Base-by-base conservation (phyloP, 2,113 vertebrate species). In the Bos javanicus region DNA sequence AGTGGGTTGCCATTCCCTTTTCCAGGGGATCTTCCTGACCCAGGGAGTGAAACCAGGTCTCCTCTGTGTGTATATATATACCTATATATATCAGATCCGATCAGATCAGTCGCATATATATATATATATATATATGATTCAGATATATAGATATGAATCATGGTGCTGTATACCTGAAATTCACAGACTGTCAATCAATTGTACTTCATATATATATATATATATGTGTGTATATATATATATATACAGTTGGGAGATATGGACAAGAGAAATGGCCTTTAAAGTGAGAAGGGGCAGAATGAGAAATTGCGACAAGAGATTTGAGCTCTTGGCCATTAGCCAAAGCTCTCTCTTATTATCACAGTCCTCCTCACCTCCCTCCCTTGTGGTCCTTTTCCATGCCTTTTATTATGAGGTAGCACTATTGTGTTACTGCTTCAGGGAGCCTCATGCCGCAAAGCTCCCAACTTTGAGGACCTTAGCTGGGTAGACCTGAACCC, bases 281-380 rank as follows among this genome's bases (percentile, higher is more conserved):
- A 78, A 86, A 87, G 78, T 62, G 62, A 92, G 90, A 97, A 91
- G 43, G 28, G 15, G 59, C 36, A 95, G 19, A 90, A 94, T 90
- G 62, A 81, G 6, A 81, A 80, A 92, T 78, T 87, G n/a, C 33
- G 48, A 33, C 71, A 94, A 76, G 71, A 96, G 43, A 21, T 90
- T 80, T 95, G n/a, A 87, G 80, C n/a, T 89, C 39, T 90, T 92
- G 21, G 11, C 39, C 57, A 52, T 82, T 82, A 56, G 30, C n/a
- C 80, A 87, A 89, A 90, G 48, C 17, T 50, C 17, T 87, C 78
- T 67, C 80, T 80, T 71, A 80, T n/a, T 46, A 54, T 50, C 71
- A 50, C 7, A 6, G 52, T 17, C 71, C 14, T 30, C 33, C 3
- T 28, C 4, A 23, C 19, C 19, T 60, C 52, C 12, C 28, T 30